Base-by-base conservation (phyloP, 2,797 vertebrate species). In the Okamejei kenojei region DNA sequence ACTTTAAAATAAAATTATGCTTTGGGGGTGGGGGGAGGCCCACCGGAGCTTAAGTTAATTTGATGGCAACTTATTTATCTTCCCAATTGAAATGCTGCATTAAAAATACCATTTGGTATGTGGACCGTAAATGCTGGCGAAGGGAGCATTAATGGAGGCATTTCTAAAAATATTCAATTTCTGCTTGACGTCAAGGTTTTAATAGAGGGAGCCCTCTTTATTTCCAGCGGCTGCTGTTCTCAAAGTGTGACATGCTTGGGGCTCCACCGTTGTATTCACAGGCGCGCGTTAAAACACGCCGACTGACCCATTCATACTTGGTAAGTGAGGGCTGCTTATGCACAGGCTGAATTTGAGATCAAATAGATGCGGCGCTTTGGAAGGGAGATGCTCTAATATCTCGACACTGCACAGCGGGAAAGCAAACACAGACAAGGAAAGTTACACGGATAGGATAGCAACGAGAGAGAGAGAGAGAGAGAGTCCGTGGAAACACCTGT, bases 401-500 rank as follows among this genome's bases (percentile, higher is more conserved):
- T 88, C 19, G 63, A 68, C 84, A 88, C 17, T 35, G 61, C 61
- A 45, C 65, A 71, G 68, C 32, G 90, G 32, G 68, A 73, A 91
- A 45, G 68, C 90, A 0, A 88, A 73, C 35, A 74, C 7, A 21
- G 65, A 11, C 7, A 73, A 45, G 71, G 68, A 45, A 91, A 73
- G 68, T 71, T 73, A 29, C 17, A 45, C 88, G 17, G 58, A 65
- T 6, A 68, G 17, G 58, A 65, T 6, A 68, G 65, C 19, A 35
- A 35, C 23, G 19, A 74, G 65, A 38, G 45, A 45, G 45, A 74
- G 65, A 38, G 19, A 74, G 65, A 38, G 45, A 45, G 45, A 74
- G 65, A 38, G 19, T 68, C 35, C 4, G 90, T 74, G 90, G 19
- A 74, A 91, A 91, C 68, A 91, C 90, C 88, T 90, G 88, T 90